Conservation (phyloP, 2,113 vertebrate species). For the Oenanthe oenanthe region DNA sequence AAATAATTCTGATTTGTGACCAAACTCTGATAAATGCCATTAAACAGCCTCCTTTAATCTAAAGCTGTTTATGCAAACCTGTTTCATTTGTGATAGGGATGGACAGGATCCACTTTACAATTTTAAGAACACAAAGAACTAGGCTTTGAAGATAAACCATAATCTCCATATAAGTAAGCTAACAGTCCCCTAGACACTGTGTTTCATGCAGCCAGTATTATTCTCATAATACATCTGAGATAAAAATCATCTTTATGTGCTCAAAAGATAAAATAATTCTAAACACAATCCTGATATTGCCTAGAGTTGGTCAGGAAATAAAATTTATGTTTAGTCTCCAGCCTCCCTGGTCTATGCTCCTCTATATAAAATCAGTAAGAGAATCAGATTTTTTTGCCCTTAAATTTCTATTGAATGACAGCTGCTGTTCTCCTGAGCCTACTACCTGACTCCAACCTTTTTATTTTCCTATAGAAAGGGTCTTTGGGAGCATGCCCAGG, state of each 20-base stretch:
- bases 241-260: not conserved
- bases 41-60: not conserved
- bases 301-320: not conserved
- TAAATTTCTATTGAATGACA: not conserved
- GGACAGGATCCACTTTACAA: not conserved
- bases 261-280: not conserved
- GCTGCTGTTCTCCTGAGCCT: not conserved
- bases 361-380: not conserved
- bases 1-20: not conserved
- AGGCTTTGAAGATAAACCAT: conserved; percentile 24
- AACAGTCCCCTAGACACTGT: not conserved
- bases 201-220: not conserved
- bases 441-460: not conserved
- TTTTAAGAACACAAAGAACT: not conserved
- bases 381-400: not conserved
- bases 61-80: not conserved
- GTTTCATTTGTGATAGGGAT: not conserved
- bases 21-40: not conserved
- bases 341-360: fast-evolving
- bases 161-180: not conserved
- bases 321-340: not conserved
- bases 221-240: not conserved
- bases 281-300: not conserved
- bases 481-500: not conserved
- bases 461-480: not conserved